Evolutionary conservation across 1,140 invertebrate genomes (phyloP), one percentile per base, ranked within the genome.

Genomic region (Pseudoatta argentina): DNA sequence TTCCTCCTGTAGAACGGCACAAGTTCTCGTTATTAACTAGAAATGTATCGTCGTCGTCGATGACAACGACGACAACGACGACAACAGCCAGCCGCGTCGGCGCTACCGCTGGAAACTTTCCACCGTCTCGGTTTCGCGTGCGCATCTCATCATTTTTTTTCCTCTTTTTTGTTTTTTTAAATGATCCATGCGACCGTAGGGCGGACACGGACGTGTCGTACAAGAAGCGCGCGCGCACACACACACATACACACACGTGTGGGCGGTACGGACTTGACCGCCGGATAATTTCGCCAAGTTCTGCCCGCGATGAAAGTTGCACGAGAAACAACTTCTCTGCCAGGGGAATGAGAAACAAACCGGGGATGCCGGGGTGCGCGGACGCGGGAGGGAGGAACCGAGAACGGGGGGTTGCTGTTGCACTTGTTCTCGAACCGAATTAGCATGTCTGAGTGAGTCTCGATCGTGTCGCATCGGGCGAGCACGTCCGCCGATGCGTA

Each of bases 401-500:
- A 51, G 21, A 69, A 69, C n/a, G 10, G 12, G 34, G 71, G 55
- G 24, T 72, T 69, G 66, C 86, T 59, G 83, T 73, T 89, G 53
- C 81, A 81, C 79, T 69, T 34, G 85, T 88, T 76, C 66, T 81
- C 61, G 24, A 86, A 86, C 57, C 63, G 72, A 92, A 94, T 94
- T 94, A 93, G 91, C 93, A 93, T 94, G 93, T 94, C 92, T 93
- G 91, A 94, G 91, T 69, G 92, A 91, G 90, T 86, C 86, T 85
- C 81, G 86, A 89, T 67, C 85, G 79, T 44, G 39, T 75, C 57
- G 39, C 69, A 51, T 77, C 61, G 72, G 24, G 10, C 69, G 63
- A 55, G 27, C 27, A 30, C 51, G 64, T 64, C 48, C 44, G 44
- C 24, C 82, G 57, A 64, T 78, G 73, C 44, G 82, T 39, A 82